phyloP scores from a whole-genome alignment of 2,113 vertebrate species.

The Dipodomys ordii region DNA sequence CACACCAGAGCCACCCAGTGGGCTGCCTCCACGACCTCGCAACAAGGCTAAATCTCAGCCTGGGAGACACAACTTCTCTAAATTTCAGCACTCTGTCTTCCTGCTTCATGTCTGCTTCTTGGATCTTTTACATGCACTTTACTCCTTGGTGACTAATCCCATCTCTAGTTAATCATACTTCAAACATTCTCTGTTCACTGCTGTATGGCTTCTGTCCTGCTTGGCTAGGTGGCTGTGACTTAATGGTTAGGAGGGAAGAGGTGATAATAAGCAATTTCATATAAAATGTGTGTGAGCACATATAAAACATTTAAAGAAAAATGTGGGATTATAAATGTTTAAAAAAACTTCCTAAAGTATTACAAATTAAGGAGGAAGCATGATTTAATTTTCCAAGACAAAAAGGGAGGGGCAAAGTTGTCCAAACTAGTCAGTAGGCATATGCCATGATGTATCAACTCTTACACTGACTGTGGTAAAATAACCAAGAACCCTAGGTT shows the following conservation, averaged over 20 bases:
- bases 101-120: neutral
- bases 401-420: neutral
- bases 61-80: neutral
- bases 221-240: neutral
- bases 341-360: neutral
- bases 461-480: too few relatives aligned
- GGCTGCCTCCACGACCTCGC: neutral
- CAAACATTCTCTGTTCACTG: neutral
- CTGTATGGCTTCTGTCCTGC: neutral
- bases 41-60: neutral
- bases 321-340: neutral
- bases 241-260: neutral
- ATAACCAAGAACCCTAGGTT: too few relatives aligned
- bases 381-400: neutral
- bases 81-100: neutral
- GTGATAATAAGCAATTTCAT: neutral
- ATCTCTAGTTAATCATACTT: neutral
- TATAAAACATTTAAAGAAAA: neutral
- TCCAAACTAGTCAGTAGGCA: too few relatives aligned
- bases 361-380: neutral
- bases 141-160: neutral
- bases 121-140: neutral
- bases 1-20: neutral
- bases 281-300: neutral
- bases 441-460: too few relatives aligned